Conservation (phyloP, 1,140 invertebrate species). For the Rhyacophila brunnea region DNA sequence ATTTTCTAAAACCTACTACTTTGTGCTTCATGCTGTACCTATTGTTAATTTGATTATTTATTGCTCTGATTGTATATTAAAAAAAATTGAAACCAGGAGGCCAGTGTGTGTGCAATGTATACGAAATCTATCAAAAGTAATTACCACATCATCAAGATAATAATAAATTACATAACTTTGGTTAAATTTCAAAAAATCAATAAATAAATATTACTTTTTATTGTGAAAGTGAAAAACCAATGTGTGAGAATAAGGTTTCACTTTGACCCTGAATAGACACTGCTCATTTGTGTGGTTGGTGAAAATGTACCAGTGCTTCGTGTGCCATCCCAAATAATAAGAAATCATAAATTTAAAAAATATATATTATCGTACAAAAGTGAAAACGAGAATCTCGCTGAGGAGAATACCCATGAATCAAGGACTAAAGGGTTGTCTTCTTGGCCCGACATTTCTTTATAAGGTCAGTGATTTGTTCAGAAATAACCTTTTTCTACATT, state of each 20-base stretch:
- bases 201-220: too few relatives aligned
- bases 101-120: slow-evolving; percentile 35
- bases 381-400: background rate
- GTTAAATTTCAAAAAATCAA: too few relatives aligned
- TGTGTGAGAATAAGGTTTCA: background rate
- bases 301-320: background rate
- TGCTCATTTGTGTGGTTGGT: background rate
- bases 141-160: slow-evolving; percentile 24
- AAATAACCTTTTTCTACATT: slow-evolving; percentile 33
- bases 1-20: background rate
- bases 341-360: background rate
- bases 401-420: background rate
- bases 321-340: slow-evolving; percentile 9
- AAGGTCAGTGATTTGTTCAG: slow-evolving; percentile 35
- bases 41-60: background rate
- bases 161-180: too few relatives aligned
- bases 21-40: background rate
- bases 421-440: slow-evolving; percentile 7
- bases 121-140: slow-evolving; percentile 18
- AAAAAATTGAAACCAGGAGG: slow-evolving; percentile 14
- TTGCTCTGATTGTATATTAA: background rate
- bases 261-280: background rate
- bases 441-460: background rate
- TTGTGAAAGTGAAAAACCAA: background rate
- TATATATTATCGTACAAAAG: slow-evolving; percentile 15